Base-by-base conservation (phyloP, 2,797 vertebrate genomes). In the Columba guinea region DNA sequence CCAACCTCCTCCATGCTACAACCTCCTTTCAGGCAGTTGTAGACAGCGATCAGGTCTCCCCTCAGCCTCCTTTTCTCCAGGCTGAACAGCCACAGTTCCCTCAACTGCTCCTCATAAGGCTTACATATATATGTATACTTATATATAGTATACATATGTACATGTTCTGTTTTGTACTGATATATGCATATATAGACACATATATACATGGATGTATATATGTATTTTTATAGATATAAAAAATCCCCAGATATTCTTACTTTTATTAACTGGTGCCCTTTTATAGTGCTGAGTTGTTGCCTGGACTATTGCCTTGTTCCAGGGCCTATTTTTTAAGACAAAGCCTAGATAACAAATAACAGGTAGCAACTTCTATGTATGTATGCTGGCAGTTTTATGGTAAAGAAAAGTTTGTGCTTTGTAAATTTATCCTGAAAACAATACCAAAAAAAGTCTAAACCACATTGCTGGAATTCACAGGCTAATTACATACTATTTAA, bases 201-300 rank as follows among this genome's bases (percentile, higher is more conserved):
- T 68, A 27, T 13, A 37, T 35, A 35, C 10, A 20, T 28, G 34
- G 44, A 46, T 46, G 44, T 46, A 46, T 20, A 46, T 46, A 34
- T 18, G 20, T 22, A 49, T 74, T 74, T 65, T 58, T 63, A 35
- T 28, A 39, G 39, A 16, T 53, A 15, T 68, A 30, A 39, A 48
- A 17, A 24, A 5, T 0, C 3, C 9, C 8, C 46, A 88, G 46
- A 14, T 46, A 58, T 37, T 91, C n/a, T 62, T 76, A 71, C 58
- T 95, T 91, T 87, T 79, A 70, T 93, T 95, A 89, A 89, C 89
- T 92, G 90, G 13, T 92, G 65, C 73, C 75, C 13, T 96, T 89
- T 89, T 73, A 80, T 10, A 77, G 74, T 93, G 55, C 53, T 85
- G 30, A 64, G 39, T 84, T 94, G 39, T 94, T 95, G 75, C 91